Conservation (phyloP, 2,888 invertebrate species). For the Phymatocera aterrima region DNA sequence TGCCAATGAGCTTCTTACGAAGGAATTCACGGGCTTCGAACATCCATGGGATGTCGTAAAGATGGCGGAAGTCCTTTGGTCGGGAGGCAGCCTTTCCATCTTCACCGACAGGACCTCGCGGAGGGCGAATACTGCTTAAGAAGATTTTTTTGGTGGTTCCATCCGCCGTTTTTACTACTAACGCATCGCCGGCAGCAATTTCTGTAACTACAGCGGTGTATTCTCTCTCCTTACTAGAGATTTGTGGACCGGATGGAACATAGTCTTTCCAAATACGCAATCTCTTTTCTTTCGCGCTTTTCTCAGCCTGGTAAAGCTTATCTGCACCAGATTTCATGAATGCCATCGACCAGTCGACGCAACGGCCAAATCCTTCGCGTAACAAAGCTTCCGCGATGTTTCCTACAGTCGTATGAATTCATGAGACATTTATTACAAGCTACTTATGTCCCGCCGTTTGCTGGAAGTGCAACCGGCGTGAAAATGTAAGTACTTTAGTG, state of each 20-base stretch:
- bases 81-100: slow-evolving; percentile 83
- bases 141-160: slow-evolving; percentile 93
- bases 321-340: slow-evolving; percentile 88
- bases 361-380: slow-evolving; percentile 93
- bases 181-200: slow-evolving; percentile 95
- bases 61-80: slow-evolving; percentile 88
- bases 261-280: slow-evolving; percentile 95
- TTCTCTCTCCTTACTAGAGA: slow-evolving; percentile 88
- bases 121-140: slow-evolving; percentile 96
- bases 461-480: not conserved
- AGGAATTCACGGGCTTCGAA: slow-evolving; percentile 98
- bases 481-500: not conserved
- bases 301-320: slow-evolving; percentile 89
- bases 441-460: too few relatives aligned
- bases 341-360: slow-evolving; percentile 95
- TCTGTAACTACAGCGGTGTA: slow-evolving; percentile 91
- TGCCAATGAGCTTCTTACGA: slow-evolving; percentile 95
- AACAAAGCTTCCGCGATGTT: slow-evolving; percentile 96
- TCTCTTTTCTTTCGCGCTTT: slow-evolving; percentile 90
- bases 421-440: not conserved
- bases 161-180: slow-evolving; percentile 89
- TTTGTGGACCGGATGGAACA: slow-evolving; percentile 83
- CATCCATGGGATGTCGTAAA: slow-evolving; percentile 99
- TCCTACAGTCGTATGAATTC: slow-evolving; percentile 67
- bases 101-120: slow-evolving; percentile 84